Evolutionary conservation across 2,113 vertebrate species (phyloP), one percentile per base, ranked within the genome.

Genomic region (Hyperopisus bebe): DNA sequence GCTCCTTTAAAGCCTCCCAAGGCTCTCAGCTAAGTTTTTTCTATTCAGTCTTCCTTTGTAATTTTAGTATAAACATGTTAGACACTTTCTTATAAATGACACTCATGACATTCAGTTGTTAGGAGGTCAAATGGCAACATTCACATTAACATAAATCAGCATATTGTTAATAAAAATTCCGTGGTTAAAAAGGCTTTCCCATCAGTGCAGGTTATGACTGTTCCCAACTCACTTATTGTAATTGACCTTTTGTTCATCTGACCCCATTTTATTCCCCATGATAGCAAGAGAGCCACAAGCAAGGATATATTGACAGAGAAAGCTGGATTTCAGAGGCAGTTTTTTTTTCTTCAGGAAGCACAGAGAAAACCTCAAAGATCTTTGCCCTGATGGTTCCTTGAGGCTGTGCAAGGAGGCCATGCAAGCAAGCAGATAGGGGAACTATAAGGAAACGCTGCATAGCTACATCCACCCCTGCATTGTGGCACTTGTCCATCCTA

Each of bases 191-290:
- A 53, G 46, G 21, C 19, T 47, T 47, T 47, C 15, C 19, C 39
- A 47, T 83, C 44, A 83, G 80, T 83, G 5, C 39, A 86, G 15
- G 85, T n/a, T 31, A 47, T 53, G 48, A 35, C n/a, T 39, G 19
- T 47, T 50, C 47, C 83, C 21, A 53, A 27, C 15, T 87, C 19
- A 55, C 50, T 53, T 19, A 17, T 51, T 87, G 55, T 39, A 87
- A 53, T 19, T 87, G 85, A 87, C 85, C 85, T 87, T 87, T 39
- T 87, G 50, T 17, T 55, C 85, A 39, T 11, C 6, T 55, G 85
- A 87, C 85, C 85, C 85, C 5, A 31, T 24, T 55, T 39, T 17
- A 87, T n/a, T 39, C 27, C 24, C 21, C 19, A 13, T 15, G 27
- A 31, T 87, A 35, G 3, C 27, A 87, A 15, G 2, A 53, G 15